Evolutionary conservation across 2,888 invertebrate genomes (phyloP).

Genomic region (Scelioninae gen. 1): DNA sequence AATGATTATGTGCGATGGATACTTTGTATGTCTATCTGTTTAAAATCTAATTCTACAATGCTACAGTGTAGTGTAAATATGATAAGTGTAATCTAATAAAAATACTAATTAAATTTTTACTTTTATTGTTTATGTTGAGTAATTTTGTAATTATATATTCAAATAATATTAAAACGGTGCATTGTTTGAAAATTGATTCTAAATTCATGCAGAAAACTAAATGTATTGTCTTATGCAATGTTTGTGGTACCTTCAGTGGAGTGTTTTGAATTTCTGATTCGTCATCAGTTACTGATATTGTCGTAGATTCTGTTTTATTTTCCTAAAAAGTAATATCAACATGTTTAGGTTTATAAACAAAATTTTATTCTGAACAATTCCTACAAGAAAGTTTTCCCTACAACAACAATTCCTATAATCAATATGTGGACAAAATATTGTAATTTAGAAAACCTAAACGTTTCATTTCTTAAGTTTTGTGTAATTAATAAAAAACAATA

Average conservation of each 20-base stretch:
- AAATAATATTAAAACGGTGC: constrained; percentile 32
- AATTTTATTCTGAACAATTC: too few relatives aligned
- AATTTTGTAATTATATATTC: constrained; percentile 11
- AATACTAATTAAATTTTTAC: constrained; percentile 4
- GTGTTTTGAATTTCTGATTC: constrained; percentile 32
- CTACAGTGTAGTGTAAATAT: constrained; percentile 45
- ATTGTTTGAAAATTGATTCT: constrained; percentile 39
- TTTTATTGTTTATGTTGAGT: not conserved
- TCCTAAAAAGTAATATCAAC: constrained; percentile 30
- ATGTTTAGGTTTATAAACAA: too few relatives aligned
- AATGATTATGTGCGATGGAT: constrained; percentile 55
- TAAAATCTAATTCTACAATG: constrained; percentile 17
- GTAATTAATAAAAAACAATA: too few relatives aligned
- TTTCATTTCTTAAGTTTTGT: too few relatives aligned
- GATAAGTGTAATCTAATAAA: constrained; percentile 14
- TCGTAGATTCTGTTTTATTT: constrained; percentile 40
- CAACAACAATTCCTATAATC: too few relatives aligned
- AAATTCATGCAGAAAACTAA: constrained; percentile 57
- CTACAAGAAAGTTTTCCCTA: too few relatives aligned
- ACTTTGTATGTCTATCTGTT: constrained; percentile 19
- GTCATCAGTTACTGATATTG: constrained; percentile 37
- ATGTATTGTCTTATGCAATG: constrained; percentile 6
- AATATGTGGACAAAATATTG: too few relatives aligned
- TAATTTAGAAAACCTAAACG: too few relatives aligned
- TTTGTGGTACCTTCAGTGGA: constrained; percentile 43